Evolutionary conservation across 2,888 invertebrate species (phyloP).

Genomic region (Clistopyga incitator): DNA sequence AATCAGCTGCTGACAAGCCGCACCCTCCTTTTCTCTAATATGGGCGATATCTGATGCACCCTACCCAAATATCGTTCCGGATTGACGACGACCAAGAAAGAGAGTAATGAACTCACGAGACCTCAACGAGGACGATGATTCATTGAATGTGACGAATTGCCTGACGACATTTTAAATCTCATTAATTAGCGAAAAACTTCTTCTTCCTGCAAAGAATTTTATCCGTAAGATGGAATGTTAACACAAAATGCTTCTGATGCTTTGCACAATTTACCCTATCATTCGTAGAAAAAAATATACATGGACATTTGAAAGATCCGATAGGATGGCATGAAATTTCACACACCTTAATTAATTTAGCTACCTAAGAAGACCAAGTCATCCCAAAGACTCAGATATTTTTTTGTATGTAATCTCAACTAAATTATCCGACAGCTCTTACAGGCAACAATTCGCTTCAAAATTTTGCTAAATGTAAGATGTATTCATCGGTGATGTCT

Average conservation of each 20-base stretch:
- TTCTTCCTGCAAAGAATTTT: background rate
- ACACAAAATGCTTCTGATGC: background rate
- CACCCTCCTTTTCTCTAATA: slow-evolving; percentile 59
- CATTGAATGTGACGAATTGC: slow-evolving; percentile 47
- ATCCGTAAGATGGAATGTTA: background rate
- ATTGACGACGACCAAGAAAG: slow-evolving; percentile 32
- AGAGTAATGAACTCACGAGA: slow-evolving; percentile 45
- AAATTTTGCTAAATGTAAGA: slow-evolving; percentile 28
- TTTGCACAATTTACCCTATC: background rate
- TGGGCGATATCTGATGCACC: slow-evolving; percentile 66
- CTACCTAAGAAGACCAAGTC: too few relatives aligned
- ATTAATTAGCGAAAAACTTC: slow-evolving; percentile 32
- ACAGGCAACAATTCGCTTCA: slow-evolving; percentile 25
- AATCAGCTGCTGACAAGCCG: slow-evolving; percentile 20
- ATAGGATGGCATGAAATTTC: background rate
- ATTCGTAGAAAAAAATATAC: background rate
- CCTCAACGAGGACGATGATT: slow-evolving; percentile 44
- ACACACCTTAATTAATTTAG: too few relatives aligned
- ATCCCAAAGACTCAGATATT: too few relatives aligned
- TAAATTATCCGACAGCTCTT: background rate
- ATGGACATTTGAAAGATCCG: background rate
- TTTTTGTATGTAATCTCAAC: too few relatives aligned
- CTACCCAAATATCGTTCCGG: slow-evolving; percentile 34
- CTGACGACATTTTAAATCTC: slow-evolving; percentile 37
- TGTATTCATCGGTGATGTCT: slow-evolving; percentile 55